Percentiles rank a stretch among this genome's conserved stretches.
phyloP scores from a whole-genome alignment of 2,888 invertebrate species.

The Hemithea aestivaria region DNA sequence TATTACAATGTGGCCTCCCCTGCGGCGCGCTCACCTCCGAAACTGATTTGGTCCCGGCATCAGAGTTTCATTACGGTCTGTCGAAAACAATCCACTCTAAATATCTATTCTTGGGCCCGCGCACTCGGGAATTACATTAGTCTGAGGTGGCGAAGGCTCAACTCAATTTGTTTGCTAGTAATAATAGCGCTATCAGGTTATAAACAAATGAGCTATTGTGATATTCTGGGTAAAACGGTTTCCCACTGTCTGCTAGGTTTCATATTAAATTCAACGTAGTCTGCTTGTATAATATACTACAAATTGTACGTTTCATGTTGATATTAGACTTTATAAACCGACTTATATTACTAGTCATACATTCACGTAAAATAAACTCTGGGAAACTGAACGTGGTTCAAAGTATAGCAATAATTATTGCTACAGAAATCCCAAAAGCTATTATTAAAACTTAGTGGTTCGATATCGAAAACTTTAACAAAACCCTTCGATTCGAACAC shows the following conservation, averaged over 20 bases:
- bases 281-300: too few relatives aligned
- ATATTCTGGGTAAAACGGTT: conserved; percentile 71
- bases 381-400: conserved; percentile 13
- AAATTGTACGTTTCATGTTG: too few relatives aligned
- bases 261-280: too few relatives aligned
- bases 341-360: too few relatives aligned
- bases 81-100: conserved; percentile 80
- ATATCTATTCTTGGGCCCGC: conserved; percentile 78
- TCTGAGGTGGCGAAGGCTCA: conserved; percentile 79
- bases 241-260: conserved; percentile 65
- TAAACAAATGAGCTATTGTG: conserved; percentile 78
- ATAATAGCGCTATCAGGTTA: conserved; percentile 77
- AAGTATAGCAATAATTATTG: conserved; percentile 10
- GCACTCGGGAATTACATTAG: conserved; percentile 77
- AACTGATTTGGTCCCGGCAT: conserved; percentile 76
- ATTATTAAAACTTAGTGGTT: conserved; percentile 19
- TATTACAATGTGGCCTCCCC: conserved; percentile 78
- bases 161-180: conserved; percentile 78
- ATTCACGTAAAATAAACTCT: conserved; percentile 17
- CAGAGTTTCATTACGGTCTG: conserved; percentile 79
- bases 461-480: conserved; percentile 24
- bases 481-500: conserved; percentile 38
- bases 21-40: conserved; percentile 75
- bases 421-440: conserved; percentile 18
- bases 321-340: too few relatives aligned